Base-by-base conservation (phyloP, 2,888 invertebrate species). In the Apotomis turbidana region DNA sequence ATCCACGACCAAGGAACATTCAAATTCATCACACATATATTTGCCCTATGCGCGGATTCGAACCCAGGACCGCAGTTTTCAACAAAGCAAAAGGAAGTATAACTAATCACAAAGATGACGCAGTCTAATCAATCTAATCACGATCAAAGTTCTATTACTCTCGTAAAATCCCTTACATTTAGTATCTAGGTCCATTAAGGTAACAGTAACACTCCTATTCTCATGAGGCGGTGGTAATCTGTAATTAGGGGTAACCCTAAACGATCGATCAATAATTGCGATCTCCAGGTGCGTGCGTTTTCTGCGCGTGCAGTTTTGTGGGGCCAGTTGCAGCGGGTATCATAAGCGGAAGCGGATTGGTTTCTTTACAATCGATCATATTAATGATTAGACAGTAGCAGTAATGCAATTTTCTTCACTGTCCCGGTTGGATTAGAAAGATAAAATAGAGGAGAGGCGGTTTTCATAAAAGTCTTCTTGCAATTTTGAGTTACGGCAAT, bases 181-280 rank as follows among this genome's bases (percentile, higher is more conserved):
- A 27, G 12, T 58, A 46, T 46, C 49, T 36, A 51, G 36, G 51
- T 57, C 12, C 36, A 66, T 46, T 66, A 46, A 66, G 27, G 44
- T 8, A 36, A 27, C 55, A 57, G 44, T 8, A 36, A 27, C 55
- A 57, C 66, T 49, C 61, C 61, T 54, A 36, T 57, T 66, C 44
- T 51, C 51, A 27, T 15, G 36, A 62, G 51, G 61, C 66, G 64
- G 41, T 52, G 52, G 58, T 59, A 63, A 72, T 72, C 72, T 54
- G 68, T 63, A 72, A 72, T 72, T 68, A 72, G 67, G 67, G 57
- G 71, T 57, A 57, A 51, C 49, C 61, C 67, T 71, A 63, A 63
- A 62, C 71, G 71, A 68, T 72, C 58, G 72, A 72, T 72, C 72
- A 58, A 61, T 72, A 72, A 72, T 72, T 68, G 62, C 68, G 68